A percentile compares a stretch with the other conserved stretches of the same genome.
Evolutionary conservation across 2,797 vertebrate genomes (phyloP).

Genomic region (Emys orbicularis): DNA sequence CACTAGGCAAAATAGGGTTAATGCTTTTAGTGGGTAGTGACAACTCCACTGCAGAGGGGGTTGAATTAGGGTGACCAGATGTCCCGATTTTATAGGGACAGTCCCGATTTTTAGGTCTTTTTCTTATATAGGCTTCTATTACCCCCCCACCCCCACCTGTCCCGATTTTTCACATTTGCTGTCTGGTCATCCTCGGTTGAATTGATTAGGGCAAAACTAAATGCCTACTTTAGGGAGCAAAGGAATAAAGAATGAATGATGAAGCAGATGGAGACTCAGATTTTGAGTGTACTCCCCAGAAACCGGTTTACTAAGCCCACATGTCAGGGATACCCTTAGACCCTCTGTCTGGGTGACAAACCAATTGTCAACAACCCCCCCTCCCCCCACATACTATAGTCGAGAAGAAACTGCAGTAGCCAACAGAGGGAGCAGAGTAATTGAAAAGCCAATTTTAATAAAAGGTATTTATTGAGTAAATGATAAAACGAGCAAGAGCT

Average conservation of each 20-base stretch:
- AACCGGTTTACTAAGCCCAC: background rate
- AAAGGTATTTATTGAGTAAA: slow-evolving; percentile 34
- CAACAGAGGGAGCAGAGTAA: background rate
- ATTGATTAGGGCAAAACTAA: background rate
- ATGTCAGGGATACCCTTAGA: background rate
- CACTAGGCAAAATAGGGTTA: background rate
- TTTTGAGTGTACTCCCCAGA: background rate
- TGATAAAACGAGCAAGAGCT: slow-evolving; percentile 3
- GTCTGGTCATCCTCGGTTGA: fast-evolving
- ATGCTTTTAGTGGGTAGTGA: background rate
- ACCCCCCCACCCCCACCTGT: too few relatives aligned
- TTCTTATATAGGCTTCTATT: too few relatives aligned
- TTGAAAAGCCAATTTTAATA: slow-evolving; percentile 33
- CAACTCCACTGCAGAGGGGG: fast-evolving
- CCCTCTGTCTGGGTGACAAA: background rate
- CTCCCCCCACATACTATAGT: background rate
- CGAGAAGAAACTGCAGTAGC: background rate
- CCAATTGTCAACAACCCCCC: background rate
- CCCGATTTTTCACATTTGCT: too few relatives aligned
- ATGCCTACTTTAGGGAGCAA: background rate
- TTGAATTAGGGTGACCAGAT: fast-evolving
- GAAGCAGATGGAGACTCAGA: background rate
- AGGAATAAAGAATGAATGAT: background rate
- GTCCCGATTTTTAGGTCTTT: too few relatives aligned
- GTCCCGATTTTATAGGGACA: too few relatives aligned